phyloP scores from a whole-genome alignment of 2,113 vertebrate species.

The Anas platyrhynchos region DNA sequence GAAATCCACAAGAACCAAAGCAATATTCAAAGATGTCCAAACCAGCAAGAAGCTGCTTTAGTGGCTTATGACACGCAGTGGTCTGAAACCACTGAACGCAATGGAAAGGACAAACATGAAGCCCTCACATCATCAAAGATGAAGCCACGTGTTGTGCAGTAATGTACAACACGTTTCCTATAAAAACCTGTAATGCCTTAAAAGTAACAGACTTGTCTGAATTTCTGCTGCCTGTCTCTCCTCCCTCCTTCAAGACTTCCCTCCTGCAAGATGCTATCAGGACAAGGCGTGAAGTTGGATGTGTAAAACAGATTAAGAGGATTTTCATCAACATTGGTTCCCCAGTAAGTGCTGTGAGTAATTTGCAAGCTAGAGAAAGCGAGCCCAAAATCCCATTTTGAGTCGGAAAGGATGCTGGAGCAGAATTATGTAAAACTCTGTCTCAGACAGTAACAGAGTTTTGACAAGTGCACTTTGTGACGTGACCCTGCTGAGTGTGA shows the following conservation, averaged over 20 bases:
- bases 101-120: constrained; percentile 15
- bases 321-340: background rate
- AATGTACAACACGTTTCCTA: background rate
- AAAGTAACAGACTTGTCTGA: constrained; percentile 33
- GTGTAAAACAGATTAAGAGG: background rate
- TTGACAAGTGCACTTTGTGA: background rate
- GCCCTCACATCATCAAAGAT: background rate
- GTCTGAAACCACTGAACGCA: background rate
- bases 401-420: background rate
- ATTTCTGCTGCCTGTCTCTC: background rate
- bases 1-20: constrained; percentile 67
- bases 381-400: background rate
- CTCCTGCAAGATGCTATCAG: background rate
- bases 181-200: background rate
- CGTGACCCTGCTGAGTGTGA: rapidly evolving
- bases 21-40: background rate
- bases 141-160: background rate
- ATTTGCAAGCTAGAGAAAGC: background rate
- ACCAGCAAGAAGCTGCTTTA: background rate
- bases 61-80: background rate
- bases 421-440: background rate
- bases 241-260: background rate
- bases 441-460: background rate
- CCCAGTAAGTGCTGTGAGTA: background rate
- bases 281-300: background rate